Evolutionary conservation across 1,140 invertebrate species (phyloP), one percentile per base, ranked within the genome.

Genomic region (Oppia nitens): DNA sequence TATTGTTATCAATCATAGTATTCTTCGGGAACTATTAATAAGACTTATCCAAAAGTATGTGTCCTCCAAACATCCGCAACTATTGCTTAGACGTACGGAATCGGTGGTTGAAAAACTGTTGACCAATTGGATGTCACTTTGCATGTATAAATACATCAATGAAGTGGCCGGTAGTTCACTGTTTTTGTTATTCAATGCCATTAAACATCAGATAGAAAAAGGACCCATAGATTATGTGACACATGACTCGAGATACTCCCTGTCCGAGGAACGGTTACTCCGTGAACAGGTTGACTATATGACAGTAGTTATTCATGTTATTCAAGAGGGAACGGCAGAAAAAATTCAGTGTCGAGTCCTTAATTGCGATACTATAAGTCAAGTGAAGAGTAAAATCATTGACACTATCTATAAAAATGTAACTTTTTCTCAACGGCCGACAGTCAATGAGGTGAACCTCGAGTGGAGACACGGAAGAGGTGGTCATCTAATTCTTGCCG

Each of bases 61-160:
- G 67, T 94, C 86, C 88, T 3, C 92, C 89, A 4, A 89, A 87
- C 84, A 93, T 74, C 88, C 89, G 0, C 88, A 93, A 67, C 70
- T 92, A 26, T 92, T 93, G 88, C 71, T 93, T 17, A 75, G 89
- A 21, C 63, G 90, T 60, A 98, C 93, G 1, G 95, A 98, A 69
- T 95, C 89, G 65, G 90, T 99, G 2, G 94, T 97, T 1, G 95
- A 98, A 72, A 98, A 98, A 73, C 93, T 99, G 88, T 74, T 98
- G 1, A 93, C 92, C 2, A 98, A 98, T 71, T 98, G 95, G 89
- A 87, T 98, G 81, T 89, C 94, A 0, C 79, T 99, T 53, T 91
- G 90, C 68, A 87, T 98, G 83, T 97, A 96, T 71, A 86, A 89
- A 68, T 96, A 97, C 55, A 73, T 92, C 0, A 85, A 92, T 74